Evolutionary conservation across 2,797 vertebrate genomes (phyloP), one percentile per base, ranked within the genome.

Genomic region (Sorex maritimensis): DNA sequence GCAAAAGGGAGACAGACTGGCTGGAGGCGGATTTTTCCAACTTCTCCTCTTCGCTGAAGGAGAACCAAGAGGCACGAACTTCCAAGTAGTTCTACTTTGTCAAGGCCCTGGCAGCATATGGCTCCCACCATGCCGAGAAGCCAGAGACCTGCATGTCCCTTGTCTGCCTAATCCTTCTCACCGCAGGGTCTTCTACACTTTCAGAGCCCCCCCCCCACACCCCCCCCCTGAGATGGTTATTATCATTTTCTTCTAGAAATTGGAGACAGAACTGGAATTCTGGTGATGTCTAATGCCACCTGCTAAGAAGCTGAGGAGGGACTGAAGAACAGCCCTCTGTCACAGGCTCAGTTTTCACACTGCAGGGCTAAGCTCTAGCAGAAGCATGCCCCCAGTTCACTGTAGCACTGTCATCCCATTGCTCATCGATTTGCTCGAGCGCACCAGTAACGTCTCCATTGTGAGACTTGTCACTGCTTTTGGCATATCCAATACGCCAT

Each of bases 21-120:
- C 49, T 92, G 61, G 52, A 93, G 41, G 58, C 11, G 55, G 61
- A 19, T 74, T 93, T 93, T 92, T 92, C 85, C 65, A 81, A 24
- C 38, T 72, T 74, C 6, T 93, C 24, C 28, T 79, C 52, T 91
- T 92, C 73, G 30, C 69, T 67, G 63, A 13, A 93, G 63, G 71
- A 72, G 30, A 30, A 34, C 41, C 30, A 6, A 61, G n/a, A 78
- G 69, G 21, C 58, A 83, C 89, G 89, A 80, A 93, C 91, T 94
- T 89, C 92, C 92, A 91, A 95, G 94, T 78, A 87, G 17, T 82
- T 91, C 81, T 78, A 68, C 79, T 92, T 1, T 91, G 86, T 87
- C 68, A 81, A 89, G 86, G 81, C 74, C 91, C 81, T 79, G 80
- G 28, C 61, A 67, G 4, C 65, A 28, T 34, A 28, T 10, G 73